Evolutionary conservation across 2,888 invertebrate species (phyloP).

Genomic region (Folsomia candida): DNA sequence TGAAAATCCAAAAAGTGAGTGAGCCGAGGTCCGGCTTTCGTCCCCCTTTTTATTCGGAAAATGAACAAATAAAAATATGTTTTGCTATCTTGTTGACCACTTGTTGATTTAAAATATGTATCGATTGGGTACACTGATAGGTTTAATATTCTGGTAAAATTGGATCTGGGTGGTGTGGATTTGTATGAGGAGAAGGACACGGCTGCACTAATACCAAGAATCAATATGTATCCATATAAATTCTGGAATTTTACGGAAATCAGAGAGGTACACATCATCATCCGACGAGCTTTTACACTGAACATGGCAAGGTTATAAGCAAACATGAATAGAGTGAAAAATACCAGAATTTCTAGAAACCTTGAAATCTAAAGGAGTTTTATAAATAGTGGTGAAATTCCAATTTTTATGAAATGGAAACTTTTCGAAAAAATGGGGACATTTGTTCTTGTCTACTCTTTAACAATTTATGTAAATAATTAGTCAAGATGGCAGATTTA

Average conservation of each 20-base stretch:
- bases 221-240: no score
- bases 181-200: background rate
- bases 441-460: background rate
- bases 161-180: background rate
- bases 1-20: background rate
- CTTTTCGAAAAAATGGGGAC: background rate
- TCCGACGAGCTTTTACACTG: no score
- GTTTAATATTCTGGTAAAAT: background rate
- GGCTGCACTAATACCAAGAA: background rate
- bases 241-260: background rate
- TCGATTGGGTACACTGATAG: background rate
- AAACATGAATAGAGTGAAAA: background rate
- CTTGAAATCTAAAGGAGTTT: background rate
- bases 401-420: background rate
- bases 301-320: background rate
- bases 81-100: background rate
- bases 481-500: no score
- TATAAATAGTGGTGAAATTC: background rate
- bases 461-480: no score
- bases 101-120: no score
- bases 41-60: background rate
- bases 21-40: background rate
- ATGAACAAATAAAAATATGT: no score
- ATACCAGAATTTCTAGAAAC: background rate
- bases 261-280: no score